Evolutionary conservation across 2,888 invertebrate genomes (phyloP), one percentile per base, ranked within the genome.

Genomic region (Trichopria drosophilae): DNA sequence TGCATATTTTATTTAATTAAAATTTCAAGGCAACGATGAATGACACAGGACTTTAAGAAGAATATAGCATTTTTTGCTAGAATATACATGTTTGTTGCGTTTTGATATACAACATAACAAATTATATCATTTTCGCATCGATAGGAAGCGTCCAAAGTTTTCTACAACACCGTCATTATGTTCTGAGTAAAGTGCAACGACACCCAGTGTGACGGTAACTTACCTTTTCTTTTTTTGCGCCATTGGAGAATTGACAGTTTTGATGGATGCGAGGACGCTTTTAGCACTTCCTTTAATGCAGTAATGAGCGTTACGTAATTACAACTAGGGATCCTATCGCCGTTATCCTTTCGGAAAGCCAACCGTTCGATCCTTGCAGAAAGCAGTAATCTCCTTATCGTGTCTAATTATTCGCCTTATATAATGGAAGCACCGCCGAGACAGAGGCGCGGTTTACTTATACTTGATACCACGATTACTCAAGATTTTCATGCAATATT

Each of bases 271-370:
- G 10, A 15, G 15, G 26, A 6, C 23, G 54, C 54, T 47, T 41
- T 53, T 49, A 53, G 53, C 53, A 49, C 49, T 53, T 50, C 43
- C 39, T 46, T 51, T 54, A 54, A 54, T 51, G 51, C 40, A 54
- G 51, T 54, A 47, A 51, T 23, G 50, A 50, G 40, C 42, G 31
- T 53, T 42, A 46, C 41, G 47, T 47, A 51, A 54, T 51, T 47
- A 44, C 43, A 31, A 31, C 43, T 36, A 34, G 35, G 41, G 50
- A 43, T 51, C 48, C 44, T 44, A 47, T 51, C 41, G 51, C 46
- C 51, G 51, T 43, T 51, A 53, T 46, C 49, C 53, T 49, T 44
- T 40, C 53, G 41, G 35, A 36, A 41, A 44, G 36, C 35, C 32
- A 35, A 23, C 36, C 49, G 36, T 46, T 50, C 50, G 50, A 42